These are phyloP conservation scores for Dorcus parallelipipedus DNA, from an alignment of 2,888 invertebrate species.

Conservation along the genomic window DNA sequence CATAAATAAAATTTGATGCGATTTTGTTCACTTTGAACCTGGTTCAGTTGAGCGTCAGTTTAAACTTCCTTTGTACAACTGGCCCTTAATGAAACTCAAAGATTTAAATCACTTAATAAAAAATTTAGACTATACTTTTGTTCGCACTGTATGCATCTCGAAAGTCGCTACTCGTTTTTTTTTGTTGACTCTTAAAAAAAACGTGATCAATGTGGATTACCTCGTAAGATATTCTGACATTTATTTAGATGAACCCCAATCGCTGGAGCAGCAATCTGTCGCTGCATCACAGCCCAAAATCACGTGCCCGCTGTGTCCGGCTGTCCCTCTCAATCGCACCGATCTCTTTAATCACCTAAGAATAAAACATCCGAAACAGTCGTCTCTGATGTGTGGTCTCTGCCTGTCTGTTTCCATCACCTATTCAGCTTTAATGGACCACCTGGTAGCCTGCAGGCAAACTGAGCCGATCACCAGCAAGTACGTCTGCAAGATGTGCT, in stretches of 20 bases:
- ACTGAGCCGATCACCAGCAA: conserved; percentile 44
- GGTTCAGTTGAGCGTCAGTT: too few relatives aligned
- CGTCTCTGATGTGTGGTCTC: conserved; percentile 55
- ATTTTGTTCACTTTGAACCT: too few relatives aligned
- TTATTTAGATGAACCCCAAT: conserved; percentile 1
- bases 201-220: not conserved
- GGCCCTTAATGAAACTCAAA: too few relatives aligned
- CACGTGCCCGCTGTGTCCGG: conserved; percentile 43
- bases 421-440: conserved; percentile 50
- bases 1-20: too few relatives aligned
- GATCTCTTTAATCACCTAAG: conserved; percentile 56
- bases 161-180: not conserved
- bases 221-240: not conserved
- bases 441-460: conserved; percentile 51
- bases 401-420: conserved; percentile 54
- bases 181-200: not conserved
- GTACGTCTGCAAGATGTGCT: conserved; percentile 53
- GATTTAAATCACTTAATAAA: too few relatives aligned
- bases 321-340: conserved; percentile 48
- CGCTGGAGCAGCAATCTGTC: conserved; percentile 14
- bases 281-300: conserved; percentile 20
- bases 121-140: too few relatives aligned
- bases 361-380: conserved; percentile 53
- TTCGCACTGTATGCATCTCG: too few relatives aligned
- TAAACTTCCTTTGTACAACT: too few relatives aligned